Evolutionary conservation across 2,888 invertebrate species (phyloP).

Genomic region (Harpalus rufipes): DNA sequence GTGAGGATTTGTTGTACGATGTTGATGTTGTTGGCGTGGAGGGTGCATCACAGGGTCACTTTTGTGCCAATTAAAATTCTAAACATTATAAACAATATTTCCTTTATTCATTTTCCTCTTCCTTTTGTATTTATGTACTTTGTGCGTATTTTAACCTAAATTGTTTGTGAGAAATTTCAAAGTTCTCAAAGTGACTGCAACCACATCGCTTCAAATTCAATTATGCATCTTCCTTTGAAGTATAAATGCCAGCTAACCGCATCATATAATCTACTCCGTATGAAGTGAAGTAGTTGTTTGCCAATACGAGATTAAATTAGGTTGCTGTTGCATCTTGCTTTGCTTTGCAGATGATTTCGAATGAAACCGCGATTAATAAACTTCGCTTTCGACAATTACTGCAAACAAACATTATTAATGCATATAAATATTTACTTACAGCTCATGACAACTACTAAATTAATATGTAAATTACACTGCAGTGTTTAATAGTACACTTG

Average conservation of each 20-base stretch:
- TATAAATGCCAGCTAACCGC: slow-evolving; percentile 7
- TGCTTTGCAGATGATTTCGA: background rate
- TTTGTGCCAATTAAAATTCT: too few relatives aligned
- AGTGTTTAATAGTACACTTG: slow-evolving; percentile 28
- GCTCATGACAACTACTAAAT: slow-evolving; percentile 51
- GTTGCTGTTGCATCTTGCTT: background rate
- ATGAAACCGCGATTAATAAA: slow-evolving; percentile 40
- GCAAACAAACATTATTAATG: slow-evolving; percentile 56
- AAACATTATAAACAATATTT: too few relatives aligned
- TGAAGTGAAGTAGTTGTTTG: slow-evolving; percentile 8
- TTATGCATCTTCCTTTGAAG: slow-evolving; percentile 30
- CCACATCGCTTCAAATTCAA: slow-evolving; percentile 30
- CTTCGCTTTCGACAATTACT: slow-evolving; percentile 52
- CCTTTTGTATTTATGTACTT: too few relatives aligned
- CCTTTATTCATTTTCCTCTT: too few relatives aligned
- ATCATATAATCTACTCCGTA: slow-evolving; percentile 31
- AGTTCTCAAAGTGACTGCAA: background rate
- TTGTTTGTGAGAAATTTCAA: background rate
- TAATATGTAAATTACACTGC: slow-evolving; percentile 55
- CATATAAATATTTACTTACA: slow-evolving; percentile 48
- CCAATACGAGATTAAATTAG: slow-evolving; percentile 13
- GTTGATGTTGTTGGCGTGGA: too few relatives aligned
- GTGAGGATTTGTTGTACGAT: too few relatives aligned
- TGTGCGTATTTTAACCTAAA: background rate
- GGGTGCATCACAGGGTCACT: too few relatives aligned